Conservation (phyloP, 2,888 invertebrate species). For the Celastrina argiolus region DNA sequence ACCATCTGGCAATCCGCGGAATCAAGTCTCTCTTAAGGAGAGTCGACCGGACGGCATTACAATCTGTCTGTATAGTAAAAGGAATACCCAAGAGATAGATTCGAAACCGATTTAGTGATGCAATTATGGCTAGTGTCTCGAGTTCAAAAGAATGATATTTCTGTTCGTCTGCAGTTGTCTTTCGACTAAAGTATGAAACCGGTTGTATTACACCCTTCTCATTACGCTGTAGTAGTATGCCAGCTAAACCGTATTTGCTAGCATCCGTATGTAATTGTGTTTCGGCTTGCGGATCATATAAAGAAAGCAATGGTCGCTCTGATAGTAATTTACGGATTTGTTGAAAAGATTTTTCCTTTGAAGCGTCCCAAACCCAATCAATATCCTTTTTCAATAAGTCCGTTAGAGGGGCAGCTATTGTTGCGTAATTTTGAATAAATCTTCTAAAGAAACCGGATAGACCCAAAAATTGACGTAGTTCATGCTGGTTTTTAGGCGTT, state of each 20-base stretch:
- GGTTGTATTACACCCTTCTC: neutral
- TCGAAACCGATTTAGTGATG: too few species aligned
- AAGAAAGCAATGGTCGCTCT: constrained; percentile 32
- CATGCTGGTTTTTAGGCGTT: constrained; percentile 34
- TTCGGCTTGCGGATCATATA: constrained; percentile 25
- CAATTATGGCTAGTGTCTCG: too few species aligned
- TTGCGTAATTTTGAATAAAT: too few species aligned
- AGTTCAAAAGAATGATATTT: too few species aligned
- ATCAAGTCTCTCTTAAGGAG: too few species aligned
- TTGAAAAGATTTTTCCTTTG: constrained; percentile 26
- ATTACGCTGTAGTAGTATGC: constrained; percentile 27
- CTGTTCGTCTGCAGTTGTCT: too few species aligned
- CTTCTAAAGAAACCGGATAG: constrained; percentile 26
- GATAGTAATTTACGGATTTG: constrained; percentile 31
- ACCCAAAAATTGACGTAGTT: constrained; percentile 30
- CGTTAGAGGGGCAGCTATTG: too few species aligned
- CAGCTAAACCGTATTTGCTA: constrained; percentile 24
- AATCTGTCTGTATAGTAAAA: too few species aligned
- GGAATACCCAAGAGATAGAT: too few species aligned
- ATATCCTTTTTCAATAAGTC: too few species aligned
- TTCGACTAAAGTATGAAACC: constrained; percentile 23
- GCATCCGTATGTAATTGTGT: constrained; percentile 28
- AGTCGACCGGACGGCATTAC: too few species aligned
- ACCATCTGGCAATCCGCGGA: too few species aligned
- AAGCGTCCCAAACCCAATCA: constrained; percentile 28